Base-by-base conservation (phyloP, 2,113 vertebrate genomes). In the Chionis minor region DNA sequence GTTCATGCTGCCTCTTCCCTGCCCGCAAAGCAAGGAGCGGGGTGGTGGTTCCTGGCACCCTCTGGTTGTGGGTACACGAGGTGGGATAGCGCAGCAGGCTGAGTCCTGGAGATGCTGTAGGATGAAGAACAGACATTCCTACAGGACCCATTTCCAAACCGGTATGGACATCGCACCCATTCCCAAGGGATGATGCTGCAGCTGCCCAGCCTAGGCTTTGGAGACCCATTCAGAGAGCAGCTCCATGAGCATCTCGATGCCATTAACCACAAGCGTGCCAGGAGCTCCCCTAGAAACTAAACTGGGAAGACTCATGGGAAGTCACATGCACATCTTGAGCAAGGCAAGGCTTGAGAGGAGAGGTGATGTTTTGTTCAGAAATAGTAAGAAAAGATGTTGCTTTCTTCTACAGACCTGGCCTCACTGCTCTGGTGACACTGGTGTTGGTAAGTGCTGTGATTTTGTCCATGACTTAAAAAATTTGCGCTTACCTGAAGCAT, bases 391-490 rank as follows among this genome's bases (percentile, higher is more conserved):
- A 80, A 88, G 26, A 5, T 38, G 15, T 19, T 86, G 26, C 5
- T 72, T 82, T 55, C n/a, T 75, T 45, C 33, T 52, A 2, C 42
- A 78, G 30, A 7, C 51, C 67, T 44, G 61, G 30, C 33, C 51
- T 38, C n/a, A 2, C 30, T 58, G 54, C 59, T 32, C 24, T 54
- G 19, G 0, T n/a, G 26, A 55, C 4, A 9, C 15, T 0, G 0
- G 15, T 18, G 21, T 6, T 33, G 71, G 33, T 23, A n/a, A 11
- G 3, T 35, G 56, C 22, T 70, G 59, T 17, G 38, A 27, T 83
- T 92, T 94, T 52, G 35, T 56, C 63, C 13, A 5, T 9, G 24
- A 10, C 24, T 80, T 45, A 27, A 0, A n/a, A 38, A 51, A 54
- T 35, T 3, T 66, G 35, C 23, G 6, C 33, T 83, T 26, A 12